These are phyloP conservation scores for Abramis brama DNA, from an alignment of 2,113 vertebrate species.

Conservation along the genomic window DNA sequence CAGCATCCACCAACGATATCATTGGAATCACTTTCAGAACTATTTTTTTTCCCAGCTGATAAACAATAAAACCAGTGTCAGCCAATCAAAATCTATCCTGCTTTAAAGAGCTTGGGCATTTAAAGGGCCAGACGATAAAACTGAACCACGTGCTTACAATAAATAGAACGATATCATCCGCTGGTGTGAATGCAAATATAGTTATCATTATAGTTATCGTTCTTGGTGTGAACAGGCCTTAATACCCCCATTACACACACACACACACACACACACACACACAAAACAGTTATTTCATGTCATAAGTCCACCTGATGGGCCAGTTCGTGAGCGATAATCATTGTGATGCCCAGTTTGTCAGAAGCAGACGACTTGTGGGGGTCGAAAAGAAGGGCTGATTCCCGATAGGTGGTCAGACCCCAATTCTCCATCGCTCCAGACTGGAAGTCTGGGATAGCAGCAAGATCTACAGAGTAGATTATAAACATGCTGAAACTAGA, in stretches of 20 bases:
- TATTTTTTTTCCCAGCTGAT: no score
- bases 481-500: neutral
- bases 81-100: no score
- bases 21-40: no score
- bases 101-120: no score
- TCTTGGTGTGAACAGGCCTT: no score
- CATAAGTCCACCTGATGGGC: slow-evolving; percentile 76
- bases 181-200: no score
- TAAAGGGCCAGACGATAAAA: no score
- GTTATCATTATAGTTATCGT: no score
- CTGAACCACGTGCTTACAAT: no score
- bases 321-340: slow-evolving; percentile 79
- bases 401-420: slow-evolving; percentile 81
- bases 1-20: no score
- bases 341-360: slow-evolving; percentile 75
- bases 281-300: neutral
- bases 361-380: slow-evolving; percentile 74
- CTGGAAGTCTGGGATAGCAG: slow-evolving; percentile 83
- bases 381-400: slow-evolving; percentile 75
- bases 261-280: neutral
- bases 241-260: neutral
- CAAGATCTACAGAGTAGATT: slow-evolving; percentile 71
- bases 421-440: slow-evolving; percentile 84
- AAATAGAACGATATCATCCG: no score
- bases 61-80: no score